Conservation (phyloP, 2,113 vertebrate species). For the Phyllostomus discolor region DNA sequence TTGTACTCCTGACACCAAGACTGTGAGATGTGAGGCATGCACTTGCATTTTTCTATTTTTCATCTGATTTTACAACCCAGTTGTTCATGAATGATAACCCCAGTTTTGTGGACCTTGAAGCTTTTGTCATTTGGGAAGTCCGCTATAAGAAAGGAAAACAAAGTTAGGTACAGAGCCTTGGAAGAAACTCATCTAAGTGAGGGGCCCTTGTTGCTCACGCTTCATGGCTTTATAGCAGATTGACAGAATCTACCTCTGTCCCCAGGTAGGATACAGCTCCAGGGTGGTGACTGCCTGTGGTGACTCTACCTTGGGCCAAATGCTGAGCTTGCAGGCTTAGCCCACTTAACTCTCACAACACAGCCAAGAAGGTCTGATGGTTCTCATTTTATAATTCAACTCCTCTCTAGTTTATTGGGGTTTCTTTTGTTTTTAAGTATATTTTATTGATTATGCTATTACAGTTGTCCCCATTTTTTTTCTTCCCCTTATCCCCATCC, state of each 20-base stretch:
- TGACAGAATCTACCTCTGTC: too few species aligned
- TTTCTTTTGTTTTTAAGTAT: too few species aligned
- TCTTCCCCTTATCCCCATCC: too few species aligned
- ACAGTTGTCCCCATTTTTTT: too few species aligned
- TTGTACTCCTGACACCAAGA: background rate
- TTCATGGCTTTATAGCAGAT: background rate
- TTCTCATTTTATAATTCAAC: background rate
- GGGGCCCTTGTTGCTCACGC: background rate
- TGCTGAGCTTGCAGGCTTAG: background rate
- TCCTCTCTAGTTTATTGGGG: background rate
- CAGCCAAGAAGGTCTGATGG: background rate
- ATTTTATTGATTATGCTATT: too few species aligned
- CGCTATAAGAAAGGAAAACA: background rate
- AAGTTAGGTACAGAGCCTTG: background rate
- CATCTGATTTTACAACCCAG: background rate
- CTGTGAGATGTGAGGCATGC: background rate
- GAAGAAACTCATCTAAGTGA: background rate
- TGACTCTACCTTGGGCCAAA: background rate
- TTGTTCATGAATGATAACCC: background rate
- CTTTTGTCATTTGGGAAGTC: background rate
- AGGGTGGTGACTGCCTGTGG: background rate
- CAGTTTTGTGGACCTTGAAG: background rate
- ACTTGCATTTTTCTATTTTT: background rate
- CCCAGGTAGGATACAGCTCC: background rate
- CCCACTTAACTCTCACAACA: background rate